Conservation (phyloP, 35 echinoderm and acorn worm genomes). For the Patiria miniata region DNA sequence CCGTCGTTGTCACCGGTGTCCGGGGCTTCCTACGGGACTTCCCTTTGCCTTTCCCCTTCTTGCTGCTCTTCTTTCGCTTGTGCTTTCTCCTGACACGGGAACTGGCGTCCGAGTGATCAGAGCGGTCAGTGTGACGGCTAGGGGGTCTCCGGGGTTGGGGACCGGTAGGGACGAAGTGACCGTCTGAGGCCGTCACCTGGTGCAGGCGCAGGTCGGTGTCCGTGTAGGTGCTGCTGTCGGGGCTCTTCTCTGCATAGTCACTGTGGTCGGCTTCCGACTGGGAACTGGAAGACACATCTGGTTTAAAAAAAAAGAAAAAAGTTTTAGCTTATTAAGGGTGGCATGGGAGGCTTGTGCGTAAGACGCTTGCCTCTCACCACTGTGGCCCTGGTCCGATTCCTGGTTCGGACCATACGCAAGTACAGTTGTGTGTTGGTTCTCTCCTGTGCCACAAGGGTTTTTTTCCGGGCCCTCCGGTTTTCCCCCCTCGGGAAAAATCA, state of each 20-base stretch:
- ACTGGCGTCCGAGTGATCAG: too few species aligned
- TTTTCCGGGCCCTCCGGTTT: too few species aligned
- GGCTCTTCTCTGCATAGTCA: slow-evolving; percentile 52
- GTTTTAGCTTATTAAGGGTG: too few species aligned
- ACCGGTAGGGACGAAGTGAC: slow-evolving; percentile 42
- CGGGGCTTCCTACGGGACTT: slow-evolving; percentile 24
- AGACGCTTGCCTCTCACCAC: too few species aligned
- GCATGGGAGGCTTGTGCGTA: too few species aligned
- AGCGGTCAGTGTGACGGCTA: background rate
- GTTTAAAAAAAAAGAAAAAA: background rate
- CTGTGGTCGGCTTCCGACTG: slow-evolving; percentile 53
- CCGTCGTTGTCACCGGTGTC: slow-evolving; percentile 42
- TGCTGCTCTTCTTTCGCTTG: slow-evolving; percentile 27
- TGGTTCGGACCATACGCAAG: too few species aligned
- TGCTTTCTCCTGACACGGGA: background rate
- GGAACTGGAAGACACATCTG: slow-evolving; percentile 76
- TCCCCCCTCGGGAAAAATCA: too few species aligned
- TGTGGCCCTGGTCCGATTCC: too few species aligned
- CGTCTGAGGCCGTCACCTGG: slow-evolving; percentile 53
- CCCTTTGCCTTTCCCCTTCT: background rate
- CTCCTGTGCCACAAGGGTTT: too few species aligned
- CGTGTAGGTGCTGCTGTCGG: slow-evolving; percentile 61
- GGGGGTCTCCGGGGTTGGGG: slow-evolving; percentile 29
- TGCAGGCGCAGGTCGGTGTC: slow-evolving; percentile 68
- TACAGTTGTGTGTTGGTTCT: too few species aligned